A percentile compares a stretch with the other conserved stretches of the same genome.
Evolutionary conservation across 2,113 vertebrate genomes (phyloP).

Genomic region (Mesitornis unicolor): DNA sequence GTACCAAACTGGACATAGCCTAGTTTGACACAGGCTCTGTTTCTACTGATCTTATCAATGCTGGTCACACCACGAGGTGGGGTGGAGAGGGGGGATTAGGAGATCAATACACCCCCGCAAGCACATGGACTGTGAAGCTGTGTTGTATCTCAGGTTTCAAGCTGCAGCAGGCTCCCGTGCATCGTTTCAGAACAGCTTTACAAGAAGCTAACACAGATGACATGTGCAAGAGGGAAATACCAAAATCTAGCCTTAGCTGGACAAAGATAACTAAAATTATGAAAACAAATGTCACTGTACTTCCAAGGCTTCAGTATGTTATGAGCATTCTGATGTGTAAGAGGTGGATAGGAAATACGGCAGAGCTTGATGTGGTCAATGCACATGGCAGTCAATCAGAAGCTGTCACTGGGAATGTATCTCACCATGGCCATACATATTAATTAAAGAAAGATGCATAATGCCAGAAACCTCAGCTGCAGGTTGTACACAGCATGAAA

Average conservation of each 20-base stretch:
- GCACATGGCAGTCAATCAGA: neutral
- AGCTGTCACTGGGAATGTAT: neutral
- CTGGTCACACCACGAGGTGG: rapidly evolving
- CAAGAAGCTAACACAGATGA: neutral
- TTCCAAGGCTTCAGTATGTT: neutral
- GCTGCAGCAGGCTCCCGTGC: neutral
- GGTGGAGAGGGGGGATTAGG: no score
- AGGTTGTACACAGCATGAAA: neutral
- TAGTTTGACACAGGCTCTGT: neutral
- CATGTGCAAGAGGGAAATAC: rapidly evolving
- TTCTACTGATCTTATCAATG: neutral
- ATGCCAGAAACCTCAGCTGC: neutral
- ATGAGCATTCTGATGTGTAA: neutral
- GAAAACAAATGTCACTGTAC: neutral
- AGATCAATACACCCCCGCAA: neutral
- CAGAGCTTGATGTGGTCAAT: neutral
- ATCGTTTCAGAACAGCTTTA: neutral
- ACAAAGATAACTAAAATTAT: neutral
- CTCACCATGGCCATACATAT: neutral
- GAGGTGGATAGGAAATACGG: neutral
- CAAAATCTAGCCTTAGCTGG: neutral
- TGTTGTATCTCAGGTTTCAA: neutral
- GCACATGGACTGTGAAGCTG: rapidly evolving
- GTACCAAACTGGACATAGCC: no score
- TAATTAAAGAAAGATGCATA: neutral